Conservation (phyloP, 92 coral and sea anemone genomes). For the Ricordea florida region DNA sequence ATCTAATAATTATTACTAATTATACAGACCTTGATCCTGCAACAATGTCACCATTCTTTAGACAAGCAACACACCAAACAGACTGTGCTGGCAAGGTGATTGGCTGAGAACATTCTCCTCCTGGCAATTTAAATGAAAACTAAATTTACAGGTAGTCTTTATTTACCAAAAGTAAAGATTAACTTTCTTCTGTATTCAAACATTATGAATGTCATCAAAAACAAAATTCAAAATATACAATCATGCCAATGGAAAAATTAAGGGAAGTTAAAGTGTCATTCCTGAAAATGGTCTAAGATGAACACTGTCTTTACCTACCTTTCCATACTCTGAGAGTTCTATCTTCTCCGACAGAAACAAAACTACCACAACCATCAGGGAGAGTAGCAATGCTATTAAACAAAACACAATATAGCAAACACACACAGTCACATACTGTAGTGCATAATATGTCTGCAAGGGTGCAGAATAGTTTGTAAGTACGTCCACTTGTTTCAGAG, state of each 20-base stretch:
- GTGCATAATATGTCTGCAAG: neutral
- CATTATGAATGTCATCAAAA: no score
- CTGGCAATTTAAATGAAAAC: constrained; percentile 34
- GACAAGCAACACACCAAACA: constrained; percentile 89
- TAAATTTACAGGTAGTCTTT: neutral
- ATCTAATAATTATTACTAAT: neutral
- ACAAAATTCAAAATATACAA: no score
- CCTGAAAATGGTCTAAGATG: no score
- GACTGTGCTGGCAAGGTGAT: constrained; percentile 93
- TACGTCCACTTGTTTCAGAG: no score
- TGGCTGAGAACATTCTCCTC: constrained; percentile 75
- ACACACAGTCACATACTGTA: neutral
- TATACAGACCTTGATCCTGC: constrained; percentile 84
- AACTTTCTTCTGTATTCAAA: no score
- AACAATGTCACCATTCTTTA: constrained; percentile 91
- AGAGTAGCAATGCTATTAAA: constrained; percentile 69
- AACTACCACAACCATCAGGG: constrained; percentile 72
- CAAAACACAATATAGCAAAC: no score
- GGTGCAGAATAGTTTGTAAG: neutral
- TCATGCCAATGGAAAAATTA: no score
- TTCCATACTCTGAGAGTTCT: constrained; percentile 92
- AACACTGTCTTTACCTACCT: constrained; percentile 46
- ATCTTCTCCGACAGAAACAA: constrained; percentile 95
- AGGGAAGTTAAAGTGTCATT: no score
- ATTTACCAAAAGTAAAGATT: no score